Conservation (phyloP, 1,140 invertebrate genomes). For the Propsilocerus akamusi region DNA sequence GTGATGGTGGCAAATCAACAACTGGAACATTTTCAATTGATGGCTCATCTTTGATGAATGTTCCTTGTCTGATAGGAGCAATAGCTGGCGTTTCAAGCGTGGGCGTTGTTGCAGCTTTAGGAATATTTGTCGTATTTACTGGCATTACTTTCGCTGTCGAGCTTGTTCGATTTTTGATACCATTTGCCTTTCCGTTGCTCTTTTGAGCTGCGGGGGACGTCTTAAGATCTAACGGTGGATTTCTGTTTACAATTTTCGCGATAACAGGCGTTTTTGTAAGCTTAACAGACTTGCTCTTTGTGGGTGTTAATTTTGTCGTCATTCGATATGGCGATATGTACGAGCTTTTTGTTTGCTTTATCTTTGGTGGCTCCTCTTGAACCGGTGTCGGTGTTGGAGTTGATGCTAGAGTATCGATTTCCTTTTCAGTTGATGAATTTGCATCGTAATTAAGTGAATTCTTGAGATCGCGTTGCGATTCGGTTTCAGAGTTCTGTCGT, state of each 20-base stretch:
- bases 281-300: neutral
- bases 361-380: neutral
- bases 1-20: conserved; percentile 21
- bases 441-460: neutral
- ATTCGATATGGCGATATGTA: conserved; percentile 25
- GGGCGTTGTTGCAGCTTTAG: neutral
- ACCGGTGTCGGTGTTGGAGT: neutral
- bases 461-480: conserved; percentile 15
- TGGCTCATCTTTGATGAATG: conserved; percentile 68
- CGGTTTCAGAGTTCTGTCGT: conserved; percentile 28
- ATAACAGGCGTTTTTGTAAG: neutral
- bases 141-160: conserved; percentile 16
- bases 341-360: conserved; percentile 11
- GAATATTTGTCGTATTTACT: neutral
- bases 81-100: conserved; percentile 17
- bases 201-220: conserved; percentile 13
- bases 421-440: neutral
- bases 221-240: conserved; percentile 24
- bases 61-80: conserved; percentile 57
- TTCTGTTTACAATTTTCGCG: conserved; percentile 11
- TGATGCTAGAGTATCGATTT: neutral
- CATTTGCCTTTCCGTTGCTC: conserved; percentile 10
- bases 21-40: conserved; percentile 23
- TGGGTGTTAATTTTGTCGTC: conserved; percentile 6
- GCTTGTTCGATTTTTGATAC: conserved; percentile 9